Base-by-base conservation (phyloP, 2,888 invertebrate species). In the Chydorus sphaericus region DNA sequence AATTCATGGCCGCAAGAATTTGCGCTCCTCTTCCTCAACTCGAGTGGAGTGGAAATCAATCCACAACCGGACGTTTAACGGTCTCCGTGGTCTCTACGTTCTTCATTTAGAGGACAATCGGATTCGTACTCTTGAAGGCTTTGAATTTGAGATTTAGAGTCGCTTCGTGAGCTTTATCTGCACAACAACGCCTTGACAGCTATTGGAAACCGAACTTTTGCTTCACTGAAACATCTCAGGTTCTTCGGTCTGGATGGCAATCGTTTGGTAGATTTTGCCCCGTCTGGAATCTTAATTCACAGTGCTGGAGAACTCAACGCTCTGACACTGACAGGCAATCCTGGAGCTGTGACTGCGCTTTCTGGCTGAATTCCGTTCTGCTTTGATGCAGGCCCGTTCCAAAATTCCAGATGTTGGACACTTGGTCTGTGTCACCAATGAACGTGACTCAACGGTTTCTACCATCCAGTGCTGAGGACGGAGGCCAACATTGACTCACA, bases 291-390 rank as follows among this genome's bases (percentile, higher is more conserved):
- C 68, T 72, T 85, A 62, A 80, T 81, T 61, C 70, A 20, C 11
- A 23, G 33, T 29, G 48, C 38, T 16, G n/a, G 59, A 8, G 58
- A 58, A 52, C 73, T 87, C 59, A 76, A 80, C 14, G 77, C 75
- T 60, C 58, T 70, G 8, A 62, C 62, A 14, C 59, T 70, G 23
- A 61, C 65, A 23, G 62, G 63, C 29, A 88, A 88, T 67, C 83
- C 83, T 88, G 85, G 85, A 80, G 82, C 54, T 89, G 88, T 70
- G 83, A 86, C 64, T 89, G 88, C 69, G 82, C 83, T 64, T 86
- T 81, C 78, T 65, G 56, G 60, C 54, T 18, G 57, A 77, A 68
- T 79, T 84, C 65, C 79, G 82, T 62, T 83, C 85, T 68, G 88
- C 85, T 83, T 77, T 83, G 60, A 77, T 79, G 61, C 74, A 79